Base-by-base conservation (phyloP, 2,888 invertebrate genomes). In the Atethmia centrago region DNA sequence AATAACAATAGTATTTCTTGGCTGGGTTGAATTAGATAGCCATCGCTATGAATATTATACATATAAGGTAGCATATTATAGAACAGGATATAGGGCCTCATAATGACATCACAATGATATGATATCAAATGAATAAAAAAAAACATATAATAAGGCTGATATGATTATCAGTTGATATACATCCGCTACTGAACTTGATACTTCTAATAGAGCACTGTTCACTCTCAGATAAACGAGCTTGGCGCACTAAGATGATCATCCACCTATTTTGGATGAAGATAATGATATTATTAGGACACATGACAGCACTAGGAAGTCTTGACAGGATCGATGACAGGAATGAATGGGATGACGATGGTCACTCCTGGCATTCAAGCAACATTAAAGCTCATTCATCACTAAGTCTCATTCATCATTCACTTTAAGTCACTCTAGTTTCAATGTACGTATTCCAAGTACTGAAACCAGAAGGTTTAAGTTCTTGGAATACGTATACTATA, bases 21-120 rank as follows among this genome's bases (percentile, higher is more conserved):
- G 28, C 19, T 14, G 0, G 7, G 16, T 42, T 28, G 1, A 31
- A 21, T 61, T 21, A 3, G 16, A n/a, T 53, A 51, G 12, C 36
- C 25, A 28, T 14, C n/a, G 2, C 25, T 49, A 42, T 28, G 12
- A n/a, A 5, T 28, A 40, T 69, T 10, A 36, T 4, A 42, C 7
- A 19, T 19, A 36, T 12, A 58, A 21, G 1, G 31, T 14, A 31
- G 7, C 12, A 31, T 31, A 31, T 7, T 31, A 21, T 8, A 58
- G 12, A 9, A 36, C 42, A 66, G n/a, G 2, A 66, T n/a, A 19
- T 16, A 16, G 5, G 16, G 7, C 8, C 12, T 63, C n/a, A 14
- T 45, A 63, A 63, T 73, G 62, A 74, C 36, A 74, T 73, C 63
- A 62, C 9, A 1, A 36, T 72, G 42, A 42, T 55, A 47, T 31